Percentiles rank a stretch among this genome's conserved stretches.
These are phyloP conservation scores for Sphaerophoria rueppellii DNA, from an alignment of 2,888 invertebrate species.

Conservation along the genomic window DNA sequence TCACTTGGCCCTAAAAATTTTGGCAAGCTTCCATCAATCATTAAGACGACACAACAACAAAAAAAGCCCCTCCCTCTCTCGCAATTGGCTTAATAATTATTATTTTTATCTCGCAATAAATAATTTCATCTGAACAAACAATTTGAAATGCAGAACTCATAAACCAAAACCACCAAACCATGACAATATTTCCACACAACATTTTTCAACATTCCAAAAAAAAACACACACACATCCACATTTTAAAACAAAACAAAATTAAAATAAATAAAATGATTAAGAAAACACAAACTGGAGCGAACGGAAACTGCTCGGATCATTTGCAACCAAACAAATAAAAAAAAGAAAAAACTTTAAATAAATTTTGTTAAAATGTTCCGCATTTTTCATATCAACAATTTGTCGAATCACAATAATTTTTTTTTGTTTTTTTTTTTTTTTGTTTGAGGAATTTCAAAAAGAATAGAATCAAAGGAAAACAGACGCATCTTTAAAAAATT, in stretches of 20 bases:
- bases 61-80: constrained; percentile 34
- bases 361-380: constrained; percentile 22
- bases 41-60: too few relatives aligned
- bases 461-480: neutral
- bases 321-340: neutral
- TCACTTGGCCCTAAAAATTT: constrained; percentile 67
- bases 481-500: neutral
- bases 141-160: constrained; percentile 9
- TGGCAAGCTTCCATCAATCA: constrained; percentile 68
- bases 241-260: neutral
- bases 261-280: neutral
- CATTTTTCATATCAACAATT: constrained; percentile 17
- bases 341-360: constrained; percentile 17
- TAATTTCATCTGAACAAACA: neutral
- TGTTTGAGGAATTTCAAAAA: neutral
- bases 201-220: neutral
- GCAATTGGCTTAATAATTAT: neutral
- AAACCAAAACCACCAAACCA: constrained; percentile 20
- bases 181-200: constrained; percentile 35
- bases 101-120: neutral
- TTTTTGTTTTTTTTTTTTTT: constrained; percentile 27
- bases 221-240: neutral
- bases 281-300: constrained; percentile 2
- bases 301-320: neutral
- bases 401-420: neutral